Evolutionary conservation across 2,113 vertebrate species (phyloP).

Genomic region (Lagopus leucura): DNA sequence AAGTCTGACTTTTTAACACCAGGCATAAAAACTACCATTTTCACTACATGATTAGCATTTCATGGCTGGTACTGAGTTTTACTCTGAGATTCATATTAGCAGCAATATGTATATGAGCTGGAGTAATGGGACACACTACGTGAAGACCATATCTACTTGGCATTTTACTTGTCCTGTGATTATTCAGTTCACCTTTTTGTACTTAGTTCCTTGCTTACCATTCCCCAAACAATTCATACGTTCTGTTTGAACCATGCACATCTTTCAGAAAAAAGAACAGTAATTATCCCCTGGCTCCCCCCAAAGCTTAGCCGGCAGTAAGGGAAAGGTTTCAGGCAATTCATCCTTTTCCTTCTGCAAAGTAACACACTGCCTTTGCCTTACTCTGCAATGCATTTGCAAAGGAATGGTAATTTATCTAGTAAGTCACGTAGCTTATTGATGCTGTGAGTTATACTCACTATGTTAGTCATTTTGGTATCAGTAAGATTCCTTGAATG

Average conservation of each 20-base stretch:
- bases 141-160: neutral
- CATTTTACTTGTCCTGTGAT: neutral
- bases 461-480: conserved; percentile 47
- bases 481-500: conserved; percentile 50
- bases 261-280: neutral
- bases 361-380: neutral
- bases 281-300: neutral
- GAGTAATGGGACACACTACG: neutral
- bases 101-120: neutral
- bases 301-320: neutral
- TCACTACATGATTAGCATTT: conserved; percentile 37
- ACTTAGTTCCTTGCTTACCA: neutral
- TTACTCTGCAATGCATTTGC: neutral
- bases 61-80: conserved; percentile 29
- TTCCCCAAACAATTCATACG: neutral
- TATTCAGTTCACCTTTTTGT: neutral
- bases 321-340: neutral
- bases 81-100: neutral
- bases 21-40: neutral
- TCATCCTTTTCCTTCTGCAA: neutral
- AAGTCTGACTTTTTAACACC: conserved; percentile 31
- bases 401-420: neutral
- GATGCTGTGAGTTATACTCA: conserved; percentile 11
- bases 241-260: neutral
- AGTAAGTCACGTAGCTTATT: neutral